Evolutionary conservation across 2,888 invertebrate genomes (phyloP).

Genomic region (Disparrhopalites patrizii): DNA sequence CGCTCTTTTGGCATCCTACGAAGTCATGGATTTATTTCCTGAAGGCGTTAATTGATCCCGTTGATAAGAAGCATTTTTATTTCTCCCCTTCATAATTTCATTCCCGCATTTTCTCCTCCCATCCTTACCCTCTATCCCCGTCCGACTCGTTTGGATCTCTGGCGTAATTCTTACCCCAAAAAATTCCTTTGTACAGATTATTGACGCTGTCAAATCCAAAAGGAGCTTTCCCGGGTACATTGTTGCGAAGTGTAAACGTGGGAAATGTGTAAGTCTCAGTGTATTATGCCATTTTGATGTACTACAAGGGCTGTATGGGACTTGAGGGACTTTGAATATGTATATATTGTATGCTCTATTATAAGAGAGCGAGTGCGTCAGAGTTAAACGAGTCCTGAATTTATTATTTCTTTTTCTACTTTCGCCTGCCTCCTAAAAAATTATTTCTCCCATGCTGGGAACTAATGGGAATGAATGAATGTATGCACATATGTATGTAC

Average conservation of each 20-base stretch:
- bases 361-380: too few relatives aligned
- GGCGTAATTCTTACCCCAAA: background rate
- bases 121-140: background rate
- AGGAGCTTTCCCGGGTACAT: background rate
- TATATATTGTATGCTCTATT: too few relatives aligned
- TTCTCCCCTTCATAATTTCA: background rate
- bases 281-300: background rate
- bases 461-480: background rate
- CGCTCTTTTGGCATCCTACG: constrained; percentile 28
- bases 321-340: too few relatives aligned
- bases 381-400: too few relatives aligned
- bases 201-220: background rate
- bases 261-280: background rate
- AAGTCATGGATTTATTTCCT: constrained; percentile 37
- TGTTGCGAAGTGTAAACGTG: background rate
- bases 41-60: constrained; percentile 35
- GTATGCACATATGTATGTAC: background rate
- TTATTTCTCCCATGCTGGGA: background rate
- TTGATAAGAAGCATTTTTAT: constrained; percentile 5
- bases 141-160: background rate
- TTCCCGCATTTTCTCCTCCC: background rate
- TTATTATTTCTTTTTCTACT: background rate
- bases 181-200: background rate
- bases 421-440: background rate
- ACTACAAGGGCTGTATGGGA: too few relatives aligned